Conservation (phyloP, 2,113 vertebrate species). For the Perccottus glenii region DNA sequence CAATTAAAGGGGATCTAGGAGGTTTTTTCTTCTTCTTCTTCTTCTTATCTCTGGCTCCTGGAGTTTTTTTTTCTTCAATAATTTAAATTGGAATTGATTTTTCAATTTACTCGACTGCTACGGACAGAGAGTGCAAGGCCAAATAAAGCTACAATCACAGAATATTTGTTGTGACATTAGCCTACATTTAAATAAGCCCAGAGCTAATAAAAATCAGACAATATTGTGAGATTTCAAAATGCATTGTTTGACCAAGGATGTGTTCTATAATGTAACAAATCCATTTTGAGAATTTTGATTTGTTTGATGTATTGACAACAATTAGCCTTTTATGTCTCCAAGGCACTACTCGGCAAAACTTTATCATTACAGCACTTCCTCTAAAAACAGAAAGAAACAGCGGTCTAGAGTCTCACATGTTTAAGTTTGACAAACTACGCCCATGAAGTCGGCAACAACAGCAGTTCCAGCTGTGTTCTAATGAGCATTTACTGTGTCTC, state of each 20-base stretch:
- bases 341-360: too few relatives aligned
- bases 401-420: slow-evolving; percentile 67
- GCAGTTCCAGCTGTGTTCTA: slow-evolving; percentile 72
- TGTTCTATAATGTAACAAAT: background rate
- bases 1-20: slow-evolving; percentile 99
- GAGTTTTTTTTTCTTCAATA: slow-evolving; percentile 99
- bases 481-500: slow-evolving; percentile 79
- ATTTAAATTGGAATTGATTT: slow-evolving; percentile 99
- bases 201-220: slow-evolving; percentile 72
- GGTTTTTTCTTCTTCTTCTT: slow-evolving; percentile 74
- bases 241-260: slow-evolving; percentile 39
- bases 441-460: slow-evolving; percentile 64
- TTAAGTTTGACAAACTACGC: slow-evolving; percentile 71
- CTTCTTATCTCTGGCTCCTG: slow-evolving; percentile 95
- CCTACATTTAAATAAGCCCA: slow-evolving; percentile 87
- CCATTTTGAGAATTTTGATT: background rate
- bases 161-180: slow-evolving; percentile 90
- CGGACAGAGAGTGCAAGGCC: slow-evolving; percentile 90
- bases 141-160: slow-evolving; percentile 86
- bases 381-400: slow-evolving; percentile 68
- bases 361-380: slow-evolving; percentile 44
- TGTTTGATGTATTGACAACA: too few relatives aligned
- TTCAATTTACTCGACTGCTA: slow-evolving; percentile 99
- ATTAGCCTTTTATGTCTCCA: too few relatives aligned
- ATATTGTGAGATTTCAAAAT: slow-evolving; percentile 69